These are phyloP conservation scores for Trematomus loennbergii DNA, from an alignment of 2,113 vertebrate species.

Conservation along the genomic window DNA sequence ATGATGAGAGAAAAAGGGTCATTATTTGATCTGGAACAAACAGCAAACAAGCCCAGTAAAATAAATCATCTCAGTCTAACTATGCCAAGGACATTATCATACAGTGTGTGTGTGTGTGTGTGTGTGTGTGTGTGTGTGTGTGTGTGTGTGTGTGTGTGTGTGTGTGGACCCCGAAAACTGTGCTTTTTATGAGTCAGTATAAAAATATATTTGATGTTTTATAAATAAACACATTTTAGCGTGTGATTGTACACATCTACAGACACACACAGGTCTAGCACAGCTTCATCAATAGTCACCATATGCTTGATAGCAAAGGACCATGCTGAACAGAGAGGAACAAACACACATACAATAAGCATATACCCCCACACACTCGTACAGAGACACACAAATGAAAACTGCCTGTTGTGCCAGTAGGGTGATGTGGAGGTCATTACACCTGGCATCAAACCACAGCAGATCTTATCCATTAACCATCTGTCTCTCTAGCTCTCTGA, in stretches of 20 bases:
- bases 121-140: conserved; percentile 1
- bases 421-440: conserved; percentile 69
- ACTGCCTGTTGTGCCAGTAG: conserved; percentile 44
- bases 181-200: conserved; percentile 3
- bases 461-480: conserved; percentile 74
- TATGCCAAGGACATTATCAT: conserved; percentile 51
- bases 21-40: conserved; percentile 54
- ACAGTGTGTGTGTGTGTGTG: conserved; percentile 1
- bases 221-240: conserved; percentile 25
- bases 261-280: conserved; percentile 40
- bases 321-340: conserved; percentile 44
- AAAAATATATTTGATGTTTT: conserved; percentile 39
- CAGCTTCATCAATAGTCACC: conserved; percentile 74
- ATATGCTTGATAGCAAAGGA: conserved; percentile 72
- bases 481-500: conserved; percentile 62
- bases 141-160: neutral
- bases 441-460: conserved; percentile 73
- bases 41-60: conserved; percentile 37
- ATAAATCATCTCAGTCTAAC: conserved; percentile 48
- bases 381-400: conserved; percentile 31
- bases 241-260: neutral
- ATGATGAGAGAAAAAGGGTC: conserved; percentile 13
- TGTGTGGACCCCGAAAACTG: neutral
- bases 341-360: neutral
- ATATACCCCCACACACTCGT: neutral